A percentile compares a stretch with the other conserved stretches of the same genome.
Evolutionary conservation across 2,797 vertebrate species (phyloP).

Genomic region (Channa striata): DNA sequence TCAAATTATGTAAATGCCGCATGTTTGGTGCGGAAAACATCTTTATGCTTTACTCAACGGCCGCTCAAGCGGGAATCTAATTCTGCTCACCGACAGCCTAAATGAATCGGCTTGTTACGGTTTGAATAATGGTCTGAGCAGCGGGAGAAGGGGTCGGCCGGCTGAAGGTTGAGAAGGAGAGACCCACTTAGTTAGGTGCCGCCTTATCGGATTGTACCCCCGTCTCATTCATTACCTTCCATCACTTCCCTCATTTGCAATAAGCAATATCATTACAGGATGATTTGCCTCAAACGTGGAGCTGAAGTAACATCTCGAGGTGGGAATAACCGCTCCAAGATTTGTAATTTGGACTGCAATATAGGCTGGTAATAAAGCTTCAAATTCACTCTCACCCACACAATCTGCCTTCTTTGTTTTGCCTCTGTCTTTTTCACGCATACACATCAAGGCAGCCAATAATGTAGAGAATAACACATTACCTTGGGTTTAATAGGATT

Average conservation of each 20-base stretch:
- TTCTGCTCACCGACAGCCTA: constrained; percentile 78
- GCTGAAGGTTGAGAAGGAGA: constrained; percentile 79
- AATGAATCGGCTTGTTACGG: constrained; percentile 85
- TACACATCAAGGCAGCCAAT: constrained; percentile 29
- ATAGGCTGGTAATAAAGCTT: constrained; percentile 71
- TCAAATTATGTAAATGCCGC: constrained; percentile 82
- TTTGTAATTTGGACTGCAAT: constrained; percentile 74
- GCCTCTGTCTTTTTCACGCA: constrained; percentile 19
- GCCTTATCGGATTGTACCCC: constrained; percentile 75
- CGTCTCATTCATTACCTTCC: constrained; percentile 78
- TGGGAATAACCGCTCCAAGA: constrained; percentile 66
- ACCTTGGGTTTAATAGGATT: constrained; percentile 36
- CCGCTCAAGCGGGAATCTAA: constrained; percentile 82
- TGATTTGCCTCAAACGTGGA: constrained; percentile 74
- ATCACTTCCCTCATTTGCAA: constrained; percentile 72
- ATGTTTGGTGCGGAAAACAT: constrained; percentile 73
- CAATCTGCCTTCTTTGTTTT: constrained; percentile 43
- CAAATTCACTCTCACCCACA: constrained; percentile 48
- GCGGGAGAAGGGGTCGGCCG: constrained; percentile 60
- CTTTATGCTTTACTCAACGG: constrained; percentile 77
- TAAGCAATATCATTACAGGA: constrained; percentile 77
- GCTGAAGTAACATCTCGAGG: constrained; percentile 68
- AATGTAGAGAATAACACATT: constrained; percentile 45
- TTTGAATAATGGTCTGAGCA: constrained; percentile 74
- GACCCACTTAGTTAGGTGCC: constrained; percentile 74